Base-by-base conservation (phyloP, 2,888 invertebrate genomes). In the Tyria jacobaeae region DNA sequence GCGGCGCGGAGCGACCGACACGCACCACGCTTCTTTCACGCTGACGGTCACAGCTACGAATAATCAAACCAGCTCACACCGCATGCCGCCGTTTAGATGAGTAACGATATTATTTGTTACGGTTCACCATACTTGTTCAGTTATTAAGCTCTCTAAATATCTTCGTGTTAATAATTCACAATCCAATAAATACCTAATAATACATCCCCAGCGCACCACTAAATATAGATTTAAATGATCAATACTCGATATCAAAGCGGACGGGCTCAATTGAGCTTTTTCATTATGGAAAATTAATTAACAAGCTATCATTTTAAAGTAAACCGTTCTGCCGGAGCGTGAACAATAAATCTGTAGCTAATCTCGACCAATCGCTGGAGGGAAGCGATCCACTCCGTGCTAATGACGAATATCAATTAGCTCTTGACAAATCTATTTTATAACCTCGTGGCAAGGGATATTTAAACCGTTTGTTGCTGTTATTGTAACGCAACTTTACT, bases 211-310 rank as follows among this genome's bases (percentile, higher is more conserved):
- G 44, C 59, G 15, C 59, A 25, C 25, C 53, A 54, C 41, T 41
- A 61, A 57, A 61, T 68, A 55, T 57, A 64, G 25, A 51, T 50
- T 62, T 52, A 6, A 35, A 48, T 59, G 52, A 54, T 66, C 62
- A 17, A 65, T 63, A 61, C 47, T 52, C 21, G 39, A 37, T 50
- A 34, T 44, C 15, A 53, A 24, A 48, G 57, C 60, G 47, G 31
- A 56, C 47, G 31, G 37, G 50, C 60, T 60, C 58, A 48, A 55
- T 60, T 21, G 41, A 31, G 59, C 17, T 65, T 61, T 56, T 62
- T 66, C 56, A 62, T 69, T 66, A 60, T 64, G 60, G 47, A 37
- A 66, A 63, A 70, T 73, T 62, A 69, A 73, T 76, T 64, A 75
- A 60, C 64, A 63, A 64, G 60, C 66, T 66, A 66, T 68, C 41